Percentiles rank a stretch among this genome's conserved stretches.
These are phyloP conservation scores for Apistogramma diplotaenia DNA, from an alignment of 2,113 vertebrate genomes.

Conservation along the genomic window DNA sequence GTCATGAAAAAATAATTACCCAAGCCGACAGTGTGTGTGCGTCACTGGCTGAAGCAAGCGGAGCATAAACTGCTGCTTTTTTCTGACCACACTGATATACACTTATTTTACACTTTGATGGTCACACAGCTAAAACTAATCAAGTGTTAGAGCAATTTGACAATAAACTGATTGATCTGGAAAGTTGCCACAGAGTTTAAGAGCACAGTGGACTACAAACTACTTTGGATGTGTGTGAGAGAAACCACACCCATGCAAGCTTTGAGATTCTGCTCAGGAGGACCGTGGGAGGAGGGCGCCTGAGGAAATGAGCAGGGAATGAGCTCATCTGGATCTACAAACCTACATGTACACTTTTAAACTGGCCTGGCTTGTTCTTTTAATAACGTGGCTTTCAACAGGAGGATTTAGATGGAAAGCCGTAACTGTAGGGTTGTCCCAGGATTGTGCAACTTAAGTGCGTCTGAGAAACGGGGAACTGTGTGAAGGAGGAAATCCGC, in stretches of 20 bases:
- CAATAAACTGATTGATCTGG: neutral
- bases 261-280: neutral
- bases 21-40: neutral
- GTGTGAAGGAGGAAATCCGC: neutral
- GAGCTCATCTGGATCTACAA: neutral
- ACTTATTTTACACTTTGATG: too few species aligned
- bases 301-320: neutral
- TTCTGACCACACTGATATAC: neutral
- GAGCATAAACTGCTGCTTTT: neutral
- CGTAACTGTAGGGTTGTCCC: neutral
- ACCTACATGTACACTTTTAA: neutral
- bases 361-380: neutral
- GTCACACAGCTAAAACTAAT: neutral
- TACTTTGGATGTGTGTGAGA: neutral
- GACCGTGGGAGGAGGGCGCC: neutral
- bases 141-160: neutral
- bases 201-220: neutral
- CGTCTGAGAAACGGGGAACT: too few species aligned
- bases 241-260: neutral
- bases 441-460: neutral
- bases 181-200: neutral
- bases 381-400: neutral
- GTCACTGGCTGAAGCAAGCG: neutral
- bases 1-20: constrained; percentile 4
- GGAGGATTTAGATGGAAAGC: neutral